These are phyloP conservation scores for Sanderia malayensis DNA, from an alignment of 30 jellyfish, hydroid and myxozoan genomes.

Conservation along the genomic window DNA sequence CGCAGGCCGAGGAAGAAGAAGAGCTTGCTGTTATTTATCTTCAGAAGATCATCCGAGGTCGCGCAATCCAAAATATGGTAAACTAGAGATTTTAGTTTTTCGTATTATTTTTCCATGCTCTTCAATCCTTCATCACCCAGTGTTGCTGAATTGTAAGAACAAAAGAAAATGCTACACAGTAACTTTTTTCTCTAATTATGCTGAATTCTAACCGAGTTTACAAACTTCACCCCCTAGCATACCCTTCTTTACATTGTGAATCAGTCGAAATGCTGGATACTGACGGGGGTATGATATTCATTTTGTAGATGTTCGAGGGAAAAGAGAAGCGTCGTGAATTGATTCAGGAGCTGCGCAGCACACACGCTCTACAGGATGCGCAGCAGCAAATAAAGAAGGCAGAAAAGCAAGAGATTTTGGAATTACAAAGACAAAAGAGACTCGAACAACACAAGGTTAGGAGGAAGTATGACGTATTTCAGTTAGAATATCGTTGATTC, in stretches of 20 bases:
- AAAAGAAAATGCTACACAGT: too few relatives aligned
- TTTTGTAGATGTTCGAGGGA: conserved; percentile 84
- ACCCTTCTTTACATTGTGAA: too few relatives aligned
- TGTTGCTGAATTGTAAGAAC: too few relatives aligned
- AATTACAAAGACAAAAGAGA: conserved; percentile 73
- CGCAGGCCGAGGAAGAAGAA: conserved; percentile 79
- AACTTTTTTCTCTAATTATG: too few relatives aligned
- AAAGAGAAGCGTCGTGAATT: conserved; percentile 87
- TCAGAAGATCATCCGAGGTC: conserved; percentile 93
- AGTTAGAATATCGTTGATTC: background rate
- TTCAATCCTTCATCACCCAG: too few relatives aligned
- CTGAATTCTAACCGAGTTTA: too few relatives aligned
- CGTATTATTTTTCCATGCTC: too few relatives aligned
- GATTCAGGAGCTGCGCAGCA: conserved; percentile 93
- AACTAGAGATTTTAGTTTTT: background rate
- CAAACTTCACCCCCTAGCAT: too few relatives aligned
- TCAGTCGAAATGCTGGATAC: too few relatives aligned
- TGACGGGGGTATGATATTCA: too few relatives aligned
- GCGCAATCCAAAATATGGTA: conserved; percentile 94
- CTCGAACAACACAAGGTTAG: conserved; percentile 84
- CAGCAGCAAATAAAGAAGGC: conserved; percentile 61
- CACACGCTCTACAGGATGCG: conserved; percentile 95
- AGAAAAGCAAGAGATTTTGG: conserved; percentile 61
- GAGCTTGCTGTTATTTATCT: conserved; percentile 81
- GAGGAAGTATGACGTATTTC: too few relatives aligned